These are phyloP conservation scores for Aphaenogaster floridana DNA, from an alignment of 1,140 invertebrate genomes.

Conservation along the genomic window DNA sequence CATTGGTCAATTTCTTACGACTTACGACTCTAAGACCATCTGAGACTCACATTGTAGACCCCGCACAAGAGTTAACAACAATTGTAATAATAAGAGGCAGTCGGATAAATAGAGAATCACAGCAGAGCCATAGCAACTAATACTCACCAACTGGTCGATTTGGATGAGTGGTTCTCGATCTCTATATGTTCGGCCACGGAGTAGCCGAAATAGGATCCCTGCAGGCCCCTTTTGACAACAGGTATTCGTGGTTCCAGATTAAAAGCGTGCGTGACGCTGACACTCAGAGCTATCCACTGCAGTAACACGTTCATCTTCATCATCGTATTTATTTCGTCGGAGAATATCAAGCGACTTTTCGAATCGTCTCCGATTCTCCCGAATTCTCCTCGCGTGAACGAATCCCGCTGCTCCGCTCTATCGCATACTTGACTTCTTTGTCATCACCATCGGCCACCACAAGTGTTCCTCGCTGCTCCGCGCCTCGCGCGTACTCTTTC, in stretches of 20 bases:
- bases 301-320: slow-evolving; percentile 13
- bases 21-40: no score
- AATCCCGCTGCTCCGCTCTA: neutral
- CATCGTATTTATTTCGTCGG: neutral
- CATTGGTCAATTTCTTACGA: no score
- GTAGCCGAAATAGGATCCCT: slow-evolving; percentile 95
- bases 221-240: slow-evolving; percentile 91
- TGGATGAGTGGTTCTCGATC: slow-evolving; percentile 66
- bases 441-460: neutral
- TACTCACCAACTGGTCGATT: slow-evolving; percentile 89
- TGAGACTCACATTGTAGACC: no score
- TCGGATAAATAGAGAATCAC: no score
- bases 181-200: slow-evolving; percentile 94
- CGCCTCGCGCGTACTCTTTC: neutral
- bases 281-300: slow-evolving; percentile 45
- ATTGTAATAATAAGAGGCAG: no score
- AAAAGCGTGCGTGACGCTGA: slow-evolving; percentile 85
- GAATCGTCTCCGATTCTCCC: neutral
- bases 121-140: neutral
- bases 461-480: neutral
- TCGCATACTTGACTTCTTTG: neutral
- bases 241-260: slow-evolving; percentile 95
- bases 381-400: neutral
- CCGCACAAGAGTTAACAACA: no score
- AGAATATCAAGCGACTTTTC: neutral